Evolutionary conservation across 2,888 invertebrate genomes (phyloP).

Genomic region (Apamea sordens): DNA sequence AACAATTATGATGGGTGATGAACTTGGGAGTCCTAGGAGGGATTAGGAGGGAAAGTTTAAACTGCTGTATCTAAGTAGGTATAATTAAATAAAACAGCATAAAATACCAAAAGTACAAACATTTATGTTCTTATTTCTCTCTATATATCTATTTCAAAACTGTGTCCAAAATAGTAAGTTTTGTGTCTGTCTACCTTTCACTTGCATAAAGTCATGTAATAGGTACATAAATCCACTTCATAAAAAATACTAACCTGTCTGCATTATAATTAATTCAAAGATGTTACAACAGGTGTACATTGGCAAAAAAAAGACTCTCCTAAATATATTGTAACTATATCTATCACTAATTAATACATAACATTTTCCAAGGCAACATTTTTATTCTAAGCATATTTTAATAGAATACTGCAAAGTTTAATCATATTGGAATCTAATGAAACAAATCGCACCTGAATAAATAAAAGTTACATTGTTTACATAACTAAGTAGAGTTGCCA

Average conservation of each 20-base stretch:
- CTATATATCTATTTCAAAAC: conserved; percentile 12
- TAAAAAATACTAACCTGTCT: not conserved
- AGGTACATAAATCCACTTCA: not conserved
- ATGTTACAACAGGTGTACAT: not conserved
- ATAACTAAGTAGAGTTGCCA: not conserved
- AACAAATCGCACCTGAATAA: not conserved
- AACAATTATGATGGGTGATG: not conserved
- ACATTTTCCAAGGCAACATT: not conserved
- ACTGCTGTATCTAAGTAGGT: not conserved
- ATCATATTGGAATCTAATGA: not conserved
- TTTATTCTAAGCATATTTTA: conserved; percentile 1
- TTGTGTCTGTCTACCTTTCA: not conserved
- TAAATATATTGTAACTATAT: conserved; percentile 3
- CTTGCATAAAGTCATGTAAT: conserved; percentile 1
- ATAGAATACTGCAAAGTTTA: not conserved
- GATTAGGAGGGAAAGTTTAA: not conserved
- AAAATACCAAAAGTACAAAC: conserved; percentile 61
- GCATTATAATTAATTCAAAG: not conserved
- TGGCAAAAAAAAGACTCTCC: not conserved
- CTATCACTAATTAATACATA: not conserved
- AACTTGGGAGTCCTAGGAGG: not conserved
- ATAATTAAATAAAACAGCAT: conserved; percentile 41
- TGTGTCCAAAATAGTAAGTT: conserved; percentile 33
- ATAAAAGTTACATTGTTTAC: no score
- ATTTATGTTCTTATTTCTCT: conserved; percentile 55